Base-by-base conservation (phyloP, 2,113 vertebrate genomes). In the Verasper variegatus region DNA sequence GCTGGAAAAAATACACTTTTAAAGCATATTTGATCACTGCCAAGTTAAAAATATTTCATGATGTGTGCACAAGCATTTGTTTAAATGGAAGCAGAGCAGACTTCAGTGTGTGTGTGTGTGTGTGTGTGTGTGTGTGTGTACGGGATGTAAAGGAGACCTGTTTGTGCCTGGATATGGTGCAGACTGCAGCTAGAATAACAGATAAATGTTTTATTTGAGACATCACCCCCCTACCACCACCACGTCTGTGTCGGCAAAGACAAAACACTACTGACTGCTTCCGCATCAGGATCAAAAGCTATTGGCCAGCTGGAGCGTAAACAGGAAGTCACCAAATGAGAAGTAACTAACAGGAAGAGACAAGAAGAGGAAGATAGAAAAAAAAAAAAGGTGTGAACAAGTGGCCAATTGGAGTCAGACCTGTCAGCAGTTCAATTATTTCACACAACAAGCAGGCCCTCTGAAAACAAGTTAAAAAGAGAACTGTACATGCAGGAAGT, bases 281-380 rank as follows among this genome's bases (percentile, higher is more conserved):
- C 86, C 70, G 23, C 64, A 49, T 2, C 0, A 1, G 27, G 65
- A 80, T 88, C 81, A 86, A 85, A 81, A 76, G n/a, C 49, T 49
- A 78, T 67, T 58, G 59, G 74, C 27, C 15, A 3, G 35, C 52
- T n/a, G 24, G 27, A 47, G 58, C 14, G 9, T 83, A 92, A 89
- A 92, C 91, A 91, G 91, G 91, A 92, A 91, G 81, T 72, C 42
- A 17, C 58, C 68, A 72, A 85, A 83, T 65, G 58, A 73, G 69
- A 87, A 70, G 65, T 81, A 81, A 86, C 59, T 85, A 72, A 69
- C 2, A 7, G 55, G 23, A 23, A 8, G 7, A 26, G 54, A 24
- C 1, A 37, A 31, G 31, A 31, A 31, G 31, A 31, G 31, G 31
- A 31, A 31, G 31, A 31, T 31, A 31, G 0, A 31, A 31, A 31